These are phyloP conservation scores for Napeogenes sylphis DNA, from an alignment of 2,888 invertebrate species.

Conservation along the genomic window DNA sequence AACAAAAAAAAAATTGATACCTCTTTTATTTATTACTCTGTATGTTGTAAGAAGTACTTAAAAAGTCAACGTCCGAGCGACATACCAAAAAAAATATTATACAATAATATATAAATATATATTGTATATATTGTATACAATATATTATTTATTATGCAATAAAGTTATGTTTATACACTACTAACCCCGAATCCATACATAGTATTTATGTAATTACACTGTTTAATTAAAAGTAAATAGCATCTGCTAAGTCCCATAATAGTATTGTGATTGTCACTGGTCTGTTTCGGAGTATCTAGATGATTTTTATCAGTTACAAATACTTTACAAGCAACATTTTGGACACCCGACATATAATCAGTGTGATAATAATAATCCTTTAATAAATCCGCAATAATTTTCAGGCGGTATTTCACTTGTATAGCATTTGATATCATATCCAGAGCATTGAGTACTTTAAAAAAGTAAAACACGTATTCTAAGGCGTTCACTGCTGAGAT, in stretches of 20 bases:
- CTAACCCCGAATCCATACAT: constrained; percentile 30
- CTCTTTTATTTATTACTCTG: no score
- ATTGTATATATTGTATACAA: no score
- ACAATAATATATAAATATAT: not conserved
- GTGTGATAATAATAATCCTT: constrained; percentile 19
- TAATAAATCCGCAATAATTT: constrained; percentile 25
- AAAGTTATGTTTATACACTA: not conserved
- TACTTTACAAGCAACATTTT: constrained; percentile 9
- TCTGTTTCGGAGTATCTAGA: constrained; percentile 20
- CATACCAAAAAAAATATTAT: no score
- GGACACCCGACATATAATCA: constrained; percentile 13
- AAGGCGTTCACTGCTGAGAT: constrained; percentile 12
- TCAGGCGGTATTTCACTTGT: constrained; percentile 29
- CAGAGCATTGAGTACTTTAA: constrained; percentile 21
- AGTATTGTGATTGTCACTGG: constrained; percentile 13
- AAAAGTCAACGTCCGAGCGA: no score
- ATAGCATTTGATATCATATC: constrained; percentile 27
- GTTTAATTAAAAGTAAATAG: constrained; percentile 29
- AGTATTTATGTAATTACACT: constrained; percentile 28
- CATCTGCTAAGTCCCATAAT: constrained; percentile 26
- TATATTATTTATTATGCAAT: no score
- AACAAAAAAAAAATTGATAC: no score
- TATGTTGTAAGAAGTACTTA: no score
- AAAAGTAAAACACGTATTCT: constrained; percentile 20
- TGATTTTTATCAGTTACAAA: not conserved